A percentile compares a stretch with the other conserved stretches of the same genome.
Conservation (phyloP, 1,140 invertebrate genomes). For the Trachymyrmex cornetzi region DNA sequence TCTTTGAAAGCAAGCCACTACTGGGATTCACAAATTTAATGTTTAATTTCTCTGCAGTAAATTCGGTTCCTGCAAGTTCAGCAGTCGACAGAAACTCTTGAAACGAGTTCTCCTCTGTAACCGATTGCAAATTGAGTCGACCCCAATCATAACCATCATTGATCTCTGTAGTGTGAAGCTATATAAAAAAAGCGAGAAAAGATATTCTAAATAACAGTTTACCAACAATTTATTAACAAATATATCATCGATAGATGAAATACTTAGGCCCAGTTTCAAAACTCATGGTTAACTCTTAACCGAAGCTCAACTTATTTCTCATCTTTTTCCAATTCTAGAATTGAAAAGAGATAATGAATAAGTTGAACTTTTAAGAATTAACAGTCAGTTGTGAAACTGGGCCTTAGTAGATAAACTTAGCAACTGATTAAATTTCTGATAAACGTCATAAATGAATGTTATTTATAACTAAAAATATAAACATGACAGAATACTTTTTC, state of each 20-base stretch:
- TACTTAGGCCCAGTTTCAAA: too few relatives aligned
- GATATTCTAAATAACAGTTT: not conserved
- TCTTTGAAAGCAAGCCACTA: slow-evolving; percentile 89
- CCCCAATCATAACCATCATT: slow-evolving; percentile 97
- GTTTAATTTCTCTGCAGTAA: slow-evolving; percentile 96
- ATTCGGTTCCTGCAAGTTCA: slow-evolving; percentile 97
- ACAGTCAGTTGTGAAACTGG: too few relatives aligned
- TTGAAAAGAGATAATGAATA: too few relatives aligned
- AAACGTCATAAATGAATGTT: not conserved
- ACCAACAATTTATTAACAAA: not conserved
- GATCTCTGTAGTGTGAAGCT: slow-evolving; percentile 95
- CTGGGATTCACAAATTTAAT: slow-evolving; percentile 92
- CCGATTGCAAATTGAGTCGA: slow-evolving; percentile 95
- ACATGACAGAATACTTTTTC: not conserved
- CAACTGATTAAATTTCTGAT: not conserved
- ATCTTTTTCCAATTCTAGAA: too few relatives aligned
- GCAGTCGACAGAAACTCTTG: slow-evolving; percentile 98
- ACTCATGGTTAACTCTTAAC: too few relatives aligned
- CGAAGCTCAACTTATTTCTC: too few relatives aligned
- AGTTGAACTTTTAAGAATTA: too few relatives aligned
- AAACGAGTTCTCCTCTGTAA: slow-evolving; percentile 98
- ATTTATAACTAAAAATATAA: not conserved
- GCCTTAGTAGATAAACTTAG: not conserved
- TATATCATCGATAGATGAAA: not conserved
- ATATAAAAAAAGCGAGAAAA: slow-evolving; percentile 78